Percentiles rank a stretch among this genome's conserved stretches.
phyloP scores from a whole-genome alignment of 2,888 invertebrate genomes.

The Autographa pulchrina region DNA sequence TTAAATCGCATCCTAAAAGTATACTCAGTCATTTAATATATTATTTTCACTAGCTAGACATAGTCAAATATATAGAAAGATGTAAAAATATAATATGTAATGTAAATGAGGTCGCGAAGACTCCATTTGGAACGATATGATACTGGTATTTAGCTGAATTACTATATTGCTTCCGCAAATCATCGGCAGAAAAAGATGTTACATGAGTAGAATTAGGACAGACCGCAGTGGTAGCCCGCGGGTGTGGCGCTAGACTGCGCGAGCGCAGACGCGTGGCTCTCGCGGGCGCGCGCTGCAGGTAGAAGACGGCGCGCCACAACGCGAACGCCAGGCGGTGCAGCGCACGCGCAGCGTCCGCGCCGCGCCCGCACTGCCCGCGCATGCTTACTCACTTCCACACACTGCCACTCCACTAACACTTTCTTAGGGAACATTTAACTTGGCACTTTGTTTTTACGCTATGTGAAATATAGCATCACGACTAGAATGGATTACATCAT shows the following conservation, averaged over 20 bases:
- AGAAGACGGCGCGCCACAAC: constrained; percentile 93
- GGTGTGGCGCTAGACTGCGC: constrained; percentile 62
- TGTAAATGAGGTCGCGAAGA: no score
- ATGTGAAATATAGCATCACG: neutral
- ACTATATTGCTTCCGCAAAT: no score
- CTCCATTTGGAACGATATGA: no score
- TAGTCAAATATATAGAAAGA: no score
- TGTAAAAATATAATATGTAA: no score
- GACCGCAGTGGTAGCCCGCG: constrained; percentile 68
- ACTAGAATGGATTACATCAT: neutral
- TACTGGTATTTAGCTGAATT: no score
- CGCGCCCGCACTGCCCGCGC: constrained; percentile 73
- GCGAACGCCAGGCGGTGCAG: constrained; percentile 93
- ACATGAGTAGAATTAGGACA: constrained; percentile 54
- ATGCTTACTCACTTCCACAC: constrained; percentile 62
- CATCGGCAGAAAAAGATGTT: constrained; percentile 2
- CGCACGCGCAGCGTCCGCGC: constrained; percentile 89
- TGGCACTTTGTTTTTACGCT: neutral
- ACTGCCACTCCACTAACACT: constrained; percentile 50
- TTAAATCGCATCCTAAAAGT: no score
- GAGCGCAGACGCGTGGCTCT: constrained; percentile 65
- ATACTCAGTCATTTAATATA: no score
- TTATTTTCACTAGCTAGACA: no score
- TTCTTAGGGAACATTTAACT: constrained; percentile 37
- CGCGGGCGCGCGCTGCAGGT: constrained; percentile 89